Conservation (phyloP, 2,888 invertebrate species). For the Pachydiplax longipennis region DNA sequence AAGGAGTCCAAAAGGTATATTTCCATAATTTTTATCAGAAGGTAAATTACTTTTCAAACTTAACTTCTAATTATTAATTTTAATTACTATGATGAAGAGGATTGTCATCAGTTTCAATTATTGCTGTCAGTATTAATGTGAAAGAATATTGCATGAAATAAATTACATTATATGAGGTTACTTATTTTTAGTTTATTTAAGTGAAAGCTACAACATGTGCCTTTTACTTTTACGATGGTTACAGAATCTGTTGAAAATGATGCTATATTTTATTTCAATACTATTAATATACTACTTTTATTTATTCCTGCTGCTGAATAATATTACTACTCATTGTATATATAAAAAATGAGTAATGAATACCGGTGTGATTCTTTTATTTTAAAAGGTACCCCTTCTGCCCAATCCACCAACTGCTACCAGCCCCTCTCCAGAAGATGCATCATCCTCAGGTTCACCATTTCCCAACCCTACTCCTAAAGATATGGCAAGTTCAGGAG, state of each 20-base stretch:
- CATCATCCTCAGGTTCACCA: slow-evolving; percentile 49
- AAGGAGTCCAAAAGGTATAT: slow-evolving; percentile 8
- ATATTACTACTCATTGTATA: no score
- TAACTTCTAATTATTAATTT: not conserved
- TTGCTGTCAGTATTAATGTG: no score
- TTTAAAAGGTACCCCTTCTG: slow-evolving; percentile 55
- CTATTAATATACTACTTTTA: no score
- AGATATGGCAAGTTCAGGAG: not conserved
- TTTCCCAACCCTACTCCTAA: slow-evolving; percentile 45
- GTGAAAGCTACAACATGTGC: no score
- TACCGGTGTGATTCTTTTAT: not conserved
- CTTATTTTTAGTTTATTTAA: no score
- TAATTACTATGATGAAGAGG: not conserved
- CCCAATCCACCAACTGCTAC: slow-evolving; percentile 54
- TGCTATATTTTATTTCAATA: no score
- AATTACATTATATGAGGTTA: no score
- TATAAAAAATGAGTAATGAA: no score
- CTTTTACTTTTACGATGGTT: no score
- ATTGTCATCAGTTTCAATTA: not conserved
- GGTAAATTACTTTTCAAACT: not conserved
- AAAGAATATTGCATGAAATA: no score
- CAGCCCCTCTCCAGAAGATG: slow-evolving; percentile 53
- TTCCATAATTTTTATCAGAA: not conserved
- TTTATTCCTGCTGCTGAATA: no score
- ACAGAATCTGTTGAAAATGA: no score